A percentile compares a stretch with the other conserved stretches of the same genome.
Conservation (phyloP, 1,140 invertebrate genomes). For the Batillaria attramentaria region DNA sequence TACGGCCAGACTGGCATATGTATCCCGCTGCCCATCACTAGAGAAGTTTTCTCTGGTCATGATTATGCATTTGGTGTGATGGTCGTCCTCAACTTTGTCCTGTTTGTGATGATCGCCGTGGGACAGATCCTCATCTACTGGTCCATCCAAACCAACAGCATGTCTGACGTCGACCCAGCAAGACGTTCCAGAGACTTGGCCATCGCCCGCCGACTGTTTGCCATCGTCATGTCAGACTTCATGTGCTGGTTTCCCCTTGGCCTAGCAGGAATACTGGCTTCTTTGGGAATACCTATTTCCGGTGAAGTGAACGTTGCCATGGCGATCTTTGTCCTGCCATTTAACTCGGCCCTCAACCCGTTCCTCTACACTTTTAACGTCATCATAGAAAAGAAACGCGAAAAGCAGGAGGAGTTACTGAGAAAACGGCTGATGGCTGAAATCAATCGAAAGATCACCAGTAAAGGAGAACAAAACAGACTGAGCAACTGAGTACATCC, state of each 20-base stretch:
- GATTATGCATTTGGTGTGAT: slow-evolving; percentile 45
- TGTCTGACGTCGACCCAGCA: too few relatives aligned
- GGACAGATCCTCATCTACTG: slow-evolving; percentile 49
- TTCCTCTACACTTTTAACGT: slow-evolving; percentile 2
- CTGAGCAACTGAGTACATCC: too few relatives aligned
- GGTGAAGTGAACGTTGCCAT: slow-evolving; percentile 9
- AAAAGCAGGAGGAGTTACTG: neutral
- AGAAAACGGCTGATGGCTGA: too few relatives aligned
- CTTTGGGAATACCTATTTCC: neutral
- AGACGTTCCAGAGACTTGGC: neutral
- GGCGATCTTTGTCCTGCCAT: neutral
- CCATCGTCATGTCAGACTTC: slow-evolving; percentile 1
- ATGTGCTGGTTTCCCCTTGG: slow-evolving; percentile 15
- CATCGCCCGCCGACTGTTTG: neutral
- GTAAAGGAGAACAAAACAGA: too few relatives aligned
- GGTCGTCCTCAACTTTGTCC: slow-evolving; percentile 41
- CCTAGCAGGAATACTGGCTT: neutral
- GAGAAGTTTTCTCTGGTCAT: slow-evolving; percentile 34
- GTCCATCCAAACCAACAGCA: slow-evolving; percentile 25
- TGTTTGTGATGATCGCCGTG: slow-evolving; percentile 31
- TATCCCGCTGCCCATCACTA: slow-evolving; percentile 46
- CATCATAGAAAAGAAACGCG: neutral
- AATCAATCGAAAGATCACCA: too few relatives aligned
- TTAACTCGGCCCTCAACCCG: neutral
- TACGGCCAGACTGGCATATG: slow-evolving; percentile 47